Evolutionary conservation across 2,888 invertebrate genomes (phyloP).

Genomic region (Scaptomyza reducta): DNA sequence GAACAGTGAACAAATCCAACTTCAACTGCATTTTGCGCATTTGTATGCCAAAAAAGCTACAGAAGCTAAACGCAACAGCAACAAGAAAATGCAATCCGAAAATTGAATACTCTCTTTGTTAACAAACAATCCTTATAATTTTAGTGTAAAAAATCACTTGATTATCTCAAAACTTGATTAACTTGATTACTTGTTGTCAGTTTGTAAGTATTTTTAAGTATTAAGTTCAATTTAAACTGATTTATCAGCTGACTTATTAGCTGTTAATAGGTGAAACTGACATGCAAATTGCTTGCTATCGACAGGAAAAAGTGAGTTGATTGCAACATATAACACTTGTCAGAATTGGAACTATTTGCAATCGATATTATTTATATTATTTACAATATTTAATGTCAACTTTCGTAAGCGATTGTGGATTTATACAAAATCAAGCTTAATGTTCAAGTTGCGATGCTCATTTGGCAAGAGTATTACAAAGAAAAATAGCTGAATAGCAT

Average conservation of each 20-base stretch:
- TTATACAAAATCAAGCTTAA: neutral
- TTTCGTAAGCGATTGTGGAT: too few relatives aligned
- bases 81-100: neutral
- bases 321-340: too few relatives aligned
- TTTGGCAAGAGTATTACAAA: constrained; percentile 38
- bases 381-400: too few relatives aligned
- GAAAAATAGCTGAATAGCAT: constrained; percentile 44
- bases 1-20: constrained; percentile 15
- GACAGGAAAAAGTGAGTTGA: neutral
- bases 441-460: neutral
- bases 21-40: constrained; percentile 67
- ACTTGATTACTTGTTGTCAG: too few relatives aligned
- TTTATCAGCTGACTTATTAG: too few relatives aligned
- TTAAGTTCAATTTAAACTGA: neutral
- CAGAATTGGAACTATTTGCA: too few relatives aligned
- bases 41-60: constrained; percentile 66
- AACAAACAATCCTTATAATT: too few relatives aligned
- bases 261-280: neutral
- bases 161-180: too few relatives aligned
- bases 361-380: too few relatives aligned
- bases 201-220: too few relatives aligned
- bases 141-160: too few relatives aligned
- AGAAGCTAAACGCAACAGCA: constrained; percentile 1
- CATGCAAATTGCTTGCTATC: neutral
- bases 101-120: neutral